These are phyloP conservation scores for Hedychridium roseum DNA, from an alignment of 2,888 invertebrate genomes.

Conservation along the genomic window DNA sequence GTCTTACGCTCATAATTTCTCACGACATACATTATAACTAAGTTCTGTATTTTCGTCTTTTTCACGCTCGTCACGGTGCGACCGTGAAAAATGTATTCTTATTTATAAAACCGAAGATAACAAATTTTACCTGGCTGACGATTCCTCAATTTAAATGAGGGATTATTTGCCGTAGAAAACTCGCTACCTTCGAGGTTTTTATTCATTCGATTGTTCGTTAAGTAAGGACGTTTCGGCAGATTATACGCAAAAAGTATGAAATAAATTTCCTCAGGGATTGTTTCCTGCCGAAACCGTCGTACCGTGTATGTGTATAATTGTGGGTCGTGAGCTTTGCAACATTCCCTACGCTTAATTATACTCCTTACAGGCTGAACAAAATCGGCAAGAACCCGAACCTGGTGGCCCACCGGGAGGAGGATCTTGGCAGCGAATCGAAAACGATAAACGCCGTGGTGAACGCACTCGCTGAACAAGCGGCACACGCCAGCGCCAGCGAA, in stretches of 20 bases:
- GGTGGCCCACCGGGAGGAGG: slow-evolving; percentile 79
- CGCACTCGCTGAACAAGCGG: slow-evolving; percentile 89
- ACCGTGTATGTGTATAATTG: slow-evolving; percentile 58
- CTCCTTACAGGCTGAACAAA: slow-evolving; percentile 82
- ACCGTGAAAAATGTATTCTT: neutral
- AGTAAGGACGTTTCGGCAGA: too few species aligned
- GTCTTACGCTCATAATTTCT: slow-evolving; percentile 38
- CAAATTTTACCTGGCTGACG: too few species aligned
- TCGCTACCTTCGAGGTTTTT: too few species aligned
- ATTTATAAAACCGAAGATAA: too few species aligned
- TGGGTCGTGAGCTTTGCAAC: slow-evolving; percentile 56
- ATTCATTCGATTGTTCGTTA: too few species aligned
- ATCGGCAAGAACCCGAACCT: slow-evolving; percentile 97
- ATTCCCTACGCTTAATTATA: slow-evolving; percentile 64
- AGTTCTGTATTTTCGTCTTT: neutral
- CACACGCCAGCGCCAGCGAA: slow-evolving; percentile 81
- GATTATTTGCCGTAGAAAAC: too few species aligned
- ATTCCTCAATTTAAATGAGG: too few species aligned
- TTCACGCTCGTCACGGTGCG: neutral
- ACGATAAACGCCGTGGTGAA: slow-evolving; percentile 93
- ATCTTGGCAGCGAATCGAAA: slow-evolving; percentile 76
- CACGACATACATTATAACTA: slow-evolving; percentile 33
- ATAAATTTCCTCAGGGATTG: too few species aligned
- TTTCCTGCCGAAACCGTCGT: too few species aligned
- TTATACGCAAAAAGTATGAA: too few species aligned